A percentile compares a stretch with the other conserved stretches of the same genome.
Evolutionary conservation across 37 sponge, comb jelly and placozoan genomes (phyloP).

Genomic region (Hormiphora californensis): DNA sequence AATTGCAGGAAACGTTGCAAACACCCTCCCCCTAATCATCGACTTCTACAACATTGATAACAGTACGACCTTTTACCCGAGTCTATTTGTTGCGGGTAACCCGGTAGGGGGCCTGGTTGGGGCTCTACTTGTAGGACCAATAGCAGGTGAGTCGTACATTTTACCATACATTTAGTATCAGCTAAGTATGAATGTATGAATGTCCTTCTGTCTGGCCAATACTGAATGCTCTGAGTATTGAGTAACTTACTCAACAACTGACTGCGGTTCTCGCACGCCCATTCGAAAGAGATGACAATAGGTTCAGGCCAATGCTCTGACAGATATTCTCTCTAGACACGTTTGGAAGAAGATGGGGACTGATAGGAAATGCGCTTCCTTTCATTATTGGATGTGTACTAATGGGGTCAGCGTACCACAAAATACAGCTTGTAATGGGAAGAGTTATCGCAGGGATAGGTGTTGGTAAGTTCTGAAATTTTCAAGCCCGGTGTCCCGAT

Average conservation of each 20-base stretch:
- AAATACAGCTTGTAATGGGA: not conserved
- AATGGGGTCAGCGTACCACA: not conserved
- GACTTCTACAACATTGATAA: not conserved
- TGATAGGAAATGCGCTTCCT: not conserved
- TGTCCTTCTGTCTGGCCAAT: no score
- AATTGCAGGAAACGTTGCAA: not conserved
- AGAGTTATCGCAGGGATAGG: conserved; percentile 8
- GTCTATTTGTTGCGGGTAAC: conserved; percentile 5
- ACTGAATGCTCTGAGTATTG: no score
- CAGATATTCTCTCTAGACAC: no score
- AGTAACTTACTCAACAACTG: no score
- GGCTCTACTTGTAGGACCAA: conserved; percentile 6
- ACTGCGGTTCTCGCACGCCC: no score
- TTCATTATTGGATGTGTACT: conserved; percentile 23
- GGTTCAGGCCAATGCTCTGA: no score
- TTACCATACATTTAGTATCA: no score
- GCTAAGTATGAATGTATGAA: no score
- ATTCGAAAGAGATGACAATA: no score
- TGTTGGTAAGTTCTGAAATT: no score
- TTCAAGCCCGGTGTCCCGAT: no score
- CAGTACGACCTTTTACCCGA: not conserved
- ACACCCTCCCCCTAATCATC: not conserved
- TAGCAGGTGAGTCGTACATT: no score
- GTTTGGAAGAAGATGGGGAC: not conserved
- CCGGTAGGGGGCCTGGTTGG: conserved; percentile 25